These are phyloP conservation scores for Cryptocephalus moraei DNA, from an alignment of 2,888 invertebrate species.

Conservation along the genomic window DNA sequence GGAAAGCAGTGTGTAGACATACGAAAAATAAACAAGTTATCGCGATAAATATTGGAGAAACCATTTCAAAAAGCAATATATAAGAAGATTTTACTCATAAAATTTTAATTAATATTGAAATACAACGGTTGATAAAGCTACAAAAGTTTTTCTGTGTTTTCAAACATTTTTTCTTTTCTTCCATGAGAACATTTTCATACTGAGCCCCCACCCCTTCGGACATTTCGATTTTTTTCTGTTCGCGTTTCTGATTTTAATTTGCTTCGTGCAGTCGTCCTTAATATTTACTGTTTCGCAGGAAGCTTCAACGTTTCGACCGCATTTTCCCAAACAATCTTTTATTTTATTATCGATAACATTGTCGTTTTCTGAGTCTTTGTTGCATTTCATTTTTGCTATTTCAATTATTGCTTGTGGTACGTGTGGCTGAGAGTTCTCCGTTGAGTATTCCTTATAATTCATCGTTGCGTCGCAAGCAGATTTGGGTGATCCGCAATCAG, in stretches of 20 bases:
- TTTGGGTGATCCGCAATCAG: neutral
- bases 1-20: too few relatives aligned
- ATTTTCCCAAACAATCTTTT: neutral
- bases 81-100: too few relatives aligned
- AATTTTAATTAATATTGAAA: too few relatives aligned
- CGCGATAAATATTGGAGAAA: too few relatives aligned
- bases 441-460: neutral
- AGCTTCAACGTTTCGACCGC: neutral
- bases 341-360: neutral
- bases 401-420: neutral
- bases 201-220: neutral
- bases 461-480: neutral
- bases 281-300: neutral
- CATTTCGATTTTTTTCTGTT: neutral
- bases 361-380: neutral
- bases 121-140: too few relatives aligned
- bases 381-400: neutral
- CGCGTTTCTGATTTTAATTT: neutral
- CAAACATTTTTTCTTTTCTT: too few relatives aligned
- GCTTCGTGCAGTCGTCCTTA: neutral
- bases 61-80: too few relatives aligned
- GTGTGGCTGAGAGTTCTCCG: neutral
- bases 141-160: too few relatives aligned
- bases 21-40: too few relatives aligned
- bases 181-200: too few relatives aligned